These are phyloP conservation scores for Apodemus speciosus DNA, from an alignment of 2,113 vertebrate genomes.

Conservation along the genomic window DNA sequence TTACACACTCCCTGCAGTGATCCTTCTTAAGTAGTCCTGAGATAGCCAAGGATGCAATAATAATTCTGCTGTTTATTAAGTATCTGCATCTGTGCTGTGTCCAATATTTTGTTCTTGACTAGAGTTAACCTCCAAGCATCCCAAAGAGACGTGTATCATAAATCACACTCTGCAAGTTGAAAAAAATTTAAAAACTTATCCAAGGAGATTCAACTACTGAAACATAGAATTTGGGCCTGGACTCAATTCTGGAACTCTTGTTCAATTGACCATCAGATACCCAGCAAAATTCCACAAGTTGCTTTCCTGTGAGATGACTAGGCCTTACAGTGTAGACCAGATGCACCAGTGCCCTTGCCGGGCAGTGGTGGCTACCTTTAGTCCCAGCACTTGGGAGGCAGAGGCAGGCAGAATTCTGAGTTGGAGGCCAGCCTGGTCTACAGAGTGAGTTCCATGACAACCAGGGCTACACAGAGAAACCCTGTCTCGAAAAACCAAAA, in stretches of 20 bases:
- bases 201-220: constrained; percentile 14
- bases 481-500: no score
- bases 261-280: background rate
- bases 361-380: no score
- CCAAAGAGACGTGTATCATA: background rate
- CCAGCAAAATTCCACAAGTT: background rate
- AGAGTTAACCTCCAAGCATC: constrained; percentile 38
- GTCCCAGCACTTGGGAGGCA: no score
- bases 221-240: background rate
- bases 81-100: background rate
- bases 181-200: background rate
- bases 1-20: background rate
- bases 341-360: background rate
- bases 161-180: background rate
- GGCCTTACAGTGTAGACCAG: background rate
- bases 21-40: constrained; percentile 14
- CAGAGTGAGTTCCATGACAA: no score
- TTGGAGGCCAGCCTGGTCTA: no score
- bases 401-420: no score
- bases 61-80: background rate
- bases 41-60: constrained; percentile 26
- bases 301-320: constrained; percentile 16
- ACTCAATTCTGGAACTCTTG: constrained; percentile 24
- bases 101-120: background rate
- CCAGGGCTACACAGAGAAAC: no score